Evolutionary conservation across 2,113 vertebrate species (phyloP), one percentile per base, ranked within the genome.

Genomic region (Ailuropoda melanoleuca): DNA sequence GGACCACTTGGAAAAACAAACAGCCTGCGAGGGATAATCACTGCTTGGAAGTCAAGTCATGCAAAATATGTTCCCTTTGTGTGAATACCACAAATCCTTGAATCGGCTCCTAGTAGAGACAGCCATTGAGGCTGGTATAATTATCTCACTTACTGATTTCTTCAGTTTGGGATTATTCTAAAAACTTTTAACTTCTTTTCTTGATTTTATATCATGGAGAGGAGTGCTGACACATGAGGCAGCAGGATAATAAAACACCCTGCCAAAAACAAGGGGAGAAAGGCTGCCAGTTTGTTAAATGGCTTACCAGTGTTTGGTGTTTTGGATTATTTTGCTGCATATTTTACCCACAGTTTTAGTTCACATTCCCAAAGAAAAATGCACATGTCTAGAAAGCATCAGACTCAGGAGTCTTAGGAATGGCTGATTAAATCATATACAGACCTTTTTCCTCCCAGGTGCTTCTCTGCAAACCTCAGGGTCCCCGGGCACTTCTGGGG

Each of bases 11-110:
- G 96, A 94, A 98, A 98, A 97, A 97, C 97, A 98, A 98, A 97
- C 87, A 97, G 97, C 93, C 98, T 98, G 94, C 97, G 96, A 98
- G 97, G 97, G 95, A 97, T 98, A 98, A 98, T 98, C 98, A 0
- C 80, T 95, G 89, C 96, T 98, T 97, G 95, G 98, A 98, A 98
- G 98, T 97, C 97, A 96, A 98, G 96, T 98, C 98, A 98, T 98
- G 98, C 97, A 98, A 98, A 99, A 98, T 97, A 93, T 80, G 92
- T 97, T 98, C 95, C 96, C 68, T 98, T 92, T 97, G 96, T 98
- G 98, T 97, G 98, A 97, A 96, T 92, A 93, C 97, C 98, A 94
- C 86, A 96, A 97, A 97, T 97, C 93, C n/a, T 97, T 96, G 98
- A 95, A 96, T 95, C 98, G 86, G 94, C 96, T 98, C 91, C 97